Base-by-base conservation (phyloP, 2,113 vertebrate species). In the Petrocephalus microphthalmus region DNA sequence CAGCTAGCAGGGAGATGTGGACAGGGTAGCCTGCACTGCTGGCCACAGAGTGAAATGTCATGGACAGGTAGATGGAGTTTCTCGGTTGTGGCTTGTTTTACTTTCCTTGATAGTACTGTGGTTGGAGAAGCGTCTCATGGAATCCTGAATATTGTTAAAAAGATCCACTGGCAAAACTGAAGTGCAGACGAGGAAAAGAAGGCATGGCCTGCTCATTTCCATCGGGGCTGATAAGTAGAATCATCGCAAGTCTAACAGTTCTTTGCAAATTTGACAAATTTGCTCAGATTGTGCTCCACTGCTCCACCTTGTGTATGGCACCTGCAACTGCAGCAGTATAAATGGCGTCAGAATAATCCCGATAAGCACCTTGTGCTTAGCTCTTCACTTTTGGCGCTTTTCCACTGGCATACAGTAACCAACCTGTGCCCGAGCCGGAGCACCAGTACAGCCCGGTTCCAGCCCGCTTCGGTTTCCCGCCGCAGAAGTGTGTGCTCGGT, bases 281-380 rank as follows among this genome's bases (percentile, higher is more conserved):
- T n/a, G 45, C 47, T 81, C 81, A 64, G 37, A 88, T 45, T 17
- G 22, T 2, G 7, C 90, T 91, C 88, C 91, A 51, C 90, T 94
- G 93, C 91, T 52, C 93, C 94, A 88, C 91, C 95, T 95, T 90
- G 91, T 92, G 94, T 64, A 91, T 71, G 10, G 90, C 89, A 15
- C 2, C 37, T 71, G 91, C 71, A 81, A 91, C 90, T 90, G 90
- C 92, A 56, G 51, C 33, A 78, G 33, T 78, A 29, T 78, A 33
- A 5, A 33, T 3, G 1, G 67, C 29, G 15, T 37, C 33, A 37
- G 71, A 78, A 78, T 78, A 29, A 78, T 78, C 5, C 11, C 37
- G 71, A 78, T 42, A 42, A 29, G 71, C 33, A 42, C 71, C 37
- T 29, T 78, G 64, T 37, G 71, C 71, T 78, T 78, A 17, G 71